A percentile compares a stretch with the other conserved stretches of the same genome.
phyloP scores from a whole-genome alignment of 2,113 vertebrate genomes.

The Fregata magnificens region DNA sequence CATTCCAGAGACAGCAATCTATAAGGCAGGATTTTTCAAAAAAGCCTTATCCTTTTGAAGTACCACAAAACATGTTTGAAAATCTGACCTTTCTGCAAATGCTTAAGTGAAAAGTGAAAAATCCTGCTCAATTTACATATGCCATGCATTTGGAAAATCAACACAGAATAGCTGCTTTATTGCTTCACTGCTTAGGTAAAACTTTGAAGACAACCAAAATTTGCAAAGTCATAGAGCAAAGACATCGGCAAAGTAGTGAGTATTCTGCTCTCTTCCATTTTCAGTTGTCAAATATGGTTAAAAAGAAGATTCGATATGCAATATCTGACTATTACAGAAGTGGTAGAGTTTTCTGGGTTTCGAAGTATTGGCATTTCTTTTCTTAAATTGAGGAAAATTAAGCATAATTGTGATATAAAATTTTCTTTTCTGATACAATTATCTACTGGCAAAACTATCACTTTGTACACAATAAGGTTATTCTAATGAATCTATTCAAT shows the following conservation, averaged over 20 bases:
- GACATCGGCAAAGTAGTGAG: neutral
- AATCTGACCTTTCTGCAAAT: neutral
- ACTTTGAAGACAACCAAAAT: neutral
- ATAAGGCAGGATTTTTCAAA: neutral
- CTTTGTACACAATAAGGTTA: constrained; percentile 75
- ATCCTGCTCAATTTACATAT: neutral
- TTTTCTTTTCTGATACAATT: constrained; percentile 33
- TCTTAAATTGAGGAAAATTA: neutral
- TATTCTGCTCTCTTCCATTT: neutral
- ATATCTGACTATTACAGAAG: constrained; percentile 16
- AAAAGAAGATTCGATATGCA: neutral
- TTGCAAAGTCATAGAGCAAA: neutral
- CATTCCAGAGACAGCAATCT: neutral
- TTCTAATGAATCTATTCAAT: constrained; percentile 90
- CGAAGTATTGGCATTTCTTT: neutral
- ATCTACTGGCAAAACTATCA: constrained; percentile 51
- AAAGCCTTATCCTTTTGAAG: constrained; percentile 14
- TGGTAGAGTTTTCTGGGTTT: neutral
- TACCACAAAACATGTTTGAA: constrained; percentile 5
- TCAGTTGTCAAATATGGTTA: neutral
- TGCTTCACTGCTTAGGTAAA: neutral
- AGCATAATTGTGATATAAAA: neutral
- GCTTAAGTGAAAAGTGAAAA: constrained; percentile 27
- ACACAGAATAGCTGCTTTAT: neutral
- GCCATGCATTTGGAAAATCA: neutral